Evolutionary conservation across 2,113 vertebrate genomes (phyloP).

Genomic region (Hyperopisus bebe): DNA sequence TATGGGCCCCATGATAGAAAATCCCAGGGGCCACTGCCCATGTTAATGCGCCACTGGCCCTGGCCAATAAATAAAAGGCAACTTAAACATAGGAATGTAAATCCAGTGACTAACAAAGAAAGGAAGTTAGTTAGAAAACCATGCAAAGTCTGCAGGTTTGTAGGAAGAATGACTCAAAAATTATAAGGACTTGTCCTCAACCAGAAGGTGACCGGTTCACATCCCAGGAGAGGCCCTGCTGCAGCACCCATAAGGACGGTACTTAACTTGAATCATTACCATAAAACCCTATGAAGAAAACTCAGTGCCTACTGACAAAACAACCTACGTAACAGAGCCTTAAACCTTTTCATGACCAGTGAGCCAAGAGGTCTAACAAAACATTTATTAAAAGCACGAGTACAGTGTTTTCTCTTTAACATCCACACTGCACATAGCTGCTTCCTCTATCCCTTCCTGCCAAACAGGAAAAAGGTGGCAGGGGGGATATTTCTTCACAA

Average conservation of each 20-base stretch:
- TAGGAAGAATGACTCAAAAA: background rate
- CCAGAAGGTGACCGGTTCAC: background rate
- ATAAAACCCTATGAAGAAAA: background rate
- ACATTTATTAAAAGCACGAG: background rate
- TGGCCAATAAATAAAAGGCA: background rate
- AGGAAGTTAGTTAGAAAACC: background rate
- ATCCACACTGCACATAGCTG: background rate
- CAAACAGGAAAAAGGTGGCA: background rate
- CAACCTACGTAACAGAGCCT: background rate
- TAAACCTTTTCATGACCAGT: background rate
- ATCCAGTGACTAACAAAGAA: background rate
- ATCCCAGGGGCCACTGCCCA: background rate
- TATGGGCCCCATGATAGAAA: background rate
- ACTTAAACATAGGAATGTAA: background rate
- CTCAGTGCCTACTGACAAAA: background rate
- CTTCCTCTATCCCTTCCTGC: background rate
- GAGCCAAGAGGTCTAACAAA: background rate
- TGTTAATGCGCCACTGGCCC: background rate
- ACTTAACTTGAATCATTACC: background rate
- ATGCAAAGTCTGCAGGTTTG: background rate
- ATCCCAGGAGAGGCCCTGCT: background rate
- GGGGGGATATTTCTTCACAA: conserved; percentile 36
- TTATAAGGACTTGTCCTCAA: background rate
- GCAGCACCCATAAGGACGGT: background rate
- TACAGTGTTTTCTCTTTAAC: background rate